Evolutionary conservation across 2,113 vertebrate genomes (phyloP).

Genomic region (Corythoichthys intestinalis): DNA sequence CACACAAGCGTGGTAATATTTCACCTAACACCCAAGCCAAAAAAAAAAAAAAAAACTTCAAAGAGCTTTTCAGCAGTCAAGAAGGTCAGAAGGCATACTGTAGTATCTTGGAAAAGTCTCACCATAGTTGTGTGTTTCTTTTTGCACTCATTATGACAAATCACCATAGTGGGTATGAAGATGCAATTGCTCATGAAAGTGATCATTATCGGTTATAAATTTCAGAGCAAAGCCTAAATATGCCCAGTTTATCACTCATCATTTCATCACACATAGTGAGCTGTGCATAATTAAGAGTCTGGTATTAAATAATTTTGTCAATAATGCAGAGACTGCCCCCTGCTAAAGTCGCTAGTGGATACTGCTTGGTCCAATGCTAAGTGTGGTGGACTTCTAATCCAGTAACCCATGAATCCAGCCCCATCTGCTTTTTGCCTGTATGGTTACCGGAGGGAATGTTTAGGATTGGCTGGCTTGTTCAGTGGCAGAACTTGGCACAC

Average conservation of each 20-base stretch:
- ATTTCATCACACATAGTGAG: constrained; percentile 67
- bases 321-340: constrained; percentile 32
- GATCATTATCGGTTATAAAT: constrained; percentile 69
- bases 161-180: constrained; percentile 54
- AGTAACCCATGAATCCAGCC: constrained; percentile 51
- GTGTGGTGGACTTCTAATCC: constrained; percentile 61
- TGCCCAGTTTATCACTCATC: constrained; percentile 66
- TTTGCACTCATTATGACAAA: constrained; percentile 48
- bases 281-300: constrained; percentile 41
- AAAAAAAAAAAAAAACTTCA: constrained; percentile 13
- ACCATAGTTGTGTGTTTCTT: constrained; percentile 11
- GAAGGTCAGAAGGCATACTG: constrained; percentile 7
- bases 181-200: constrained; percentile 62
- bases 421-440: constrained; percentile 60
- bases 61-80: constrained; percentile 10
- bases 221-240: constrained; percentile 67
- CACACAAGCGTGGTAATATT: constrained; percentile 22
- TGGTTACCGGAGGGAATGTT: constrained; percentile 60
- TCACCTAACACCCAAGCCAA: constrained; percentile 37
- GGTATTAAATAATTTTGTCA: constrained; percentile 36
- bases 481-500: constrained; percentile 64
- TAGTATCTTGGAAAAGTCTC: constrained; percentile 23
- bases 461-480: constrained; percentile 60
- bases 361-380: constrained; percentile 50
- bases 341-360: constrained; percentile 32